Evolutionary conservation across 2,113 vertebrate species (phyloP).

Genomic region (Chaenocephalus aceratus): DNA sequence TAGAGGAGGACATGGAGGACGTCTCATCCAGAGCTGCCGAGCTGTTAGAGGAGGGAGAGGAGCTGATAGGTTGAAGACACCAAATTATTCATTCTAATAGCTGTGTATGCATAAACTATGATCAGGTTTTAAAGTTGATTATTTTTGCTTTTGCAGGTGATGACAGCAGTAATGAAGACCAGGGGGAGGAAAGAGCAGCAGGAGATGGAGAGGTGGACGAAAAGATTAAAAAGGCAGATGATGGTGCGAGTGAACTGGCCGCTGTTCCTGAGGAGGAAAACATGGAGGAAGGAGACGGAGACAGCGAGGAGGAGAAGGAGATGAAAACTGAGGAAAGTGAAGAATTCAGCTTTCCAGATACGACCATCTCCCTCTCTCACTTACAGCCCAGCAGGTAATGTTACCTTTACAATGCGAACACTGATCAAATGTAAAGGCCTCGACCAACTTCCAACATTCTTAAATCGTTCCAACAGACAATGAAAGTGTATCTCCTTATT

Average conservation of each 20-base stretch:
- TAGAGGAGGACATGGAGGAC: slow-evolving; percentile 92
- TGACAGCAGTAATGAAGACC: slow-evolving; percentile 80
- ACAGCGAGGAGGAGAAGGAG: slow-evolving; percentile 18
- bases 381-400: slow-evolving; percentile 90
- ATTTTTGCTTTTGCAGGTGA: slow-evolving; percentile 66
- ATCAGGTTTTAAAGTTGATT: not conserved
- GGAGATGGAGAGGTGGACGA: slow-evolving; percentile 23
- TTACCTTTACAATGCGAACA: not conserved
- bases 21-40: slow-evolving; percentile 86
- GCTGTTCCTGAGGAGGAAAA: slow-evolving; percentile 20
- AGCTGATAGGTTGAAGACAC: slow-evolving; percentile 86
- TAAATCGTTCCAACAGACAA: not conserved
- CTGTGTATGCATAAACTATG: not conserved
- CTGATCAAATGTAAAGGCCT: not conserved
- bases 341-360: slow-evolving; percentile 91
- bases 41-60: slow-evolving; percentile 88
- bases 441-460: too few species aligned
- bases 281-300: slow-evolving; percentile 23
- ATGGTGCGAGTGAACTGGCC: slow-evolving; percentile 8
- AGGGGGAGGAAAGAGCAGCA: slow-evolving; percentile 40
- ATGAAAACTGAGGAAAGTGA: slow-evolving; percentile 41
- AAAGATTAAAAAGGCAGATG: not conserved
- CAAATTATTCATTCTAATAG: not conserved
- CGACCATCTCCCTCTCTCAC: slow-evolving; percentile 92
- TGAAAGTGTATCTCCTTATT: not conserved